phyloP scores from a whole-genome alignment of 2,797 vertebrate genomes.

The Pelobates cultripes region DNA sequence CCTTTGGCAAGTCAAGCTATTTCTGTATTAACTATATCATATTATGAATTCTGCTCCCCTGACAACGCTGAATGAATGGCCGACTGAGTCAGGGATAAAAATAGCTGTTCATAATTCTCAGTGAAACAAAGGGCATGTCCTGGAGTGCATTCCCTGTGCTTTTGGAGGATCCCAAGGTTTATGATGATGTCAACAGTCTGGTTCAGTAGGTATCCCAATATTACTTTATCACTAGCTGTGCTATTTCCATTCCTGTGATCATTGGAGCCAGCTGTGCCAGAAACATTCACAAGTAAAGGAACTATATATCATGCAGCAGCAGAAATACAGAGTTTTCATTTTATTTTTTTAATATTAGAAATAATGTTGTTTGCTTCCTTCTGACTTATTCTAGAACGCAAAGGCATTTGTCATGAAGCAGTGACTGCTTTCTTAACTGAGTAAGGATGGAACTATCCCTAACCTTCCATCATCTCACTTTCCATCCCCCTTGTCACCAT shows the following conservation, averaged over 20 bases:
- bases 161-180: slow-evolving; percentile 32
- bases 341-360: too few species aligned
- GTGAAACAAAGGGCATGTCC: slow-evolving; percentile 31
- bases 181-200: slow-evolving; percentile 40
- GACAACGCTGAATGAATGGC: slow-evolving; percentile 34
- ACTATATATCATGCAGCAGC: slow-evolving; percentile 4
- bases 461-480: not conserved
- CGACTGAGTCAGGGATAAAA: slow-evolving; percentile 38
- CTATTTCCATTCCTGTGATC: slow-evolving; percentile 27
- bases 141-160: slow-evolving; percentile 22
- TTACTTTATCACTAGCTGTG: slow-evolving; percentile 20
- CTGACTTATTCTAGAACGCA: too few species aligned
- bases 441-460: slow-evolving; percentile 24
- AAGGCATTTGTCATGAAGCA: too few species aligned
- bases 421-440: not conserved
- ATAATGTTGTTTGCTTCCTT: too few species aligned
- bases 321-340: too few species aligned
- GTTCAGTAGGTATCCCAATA: slow-evolving; percentile 30
- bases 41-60: slow-evolving; percentile 34
- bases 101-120: slow-evolving; percentile 42
- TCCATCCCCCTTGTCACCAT: not conserved
- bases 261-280: slow-evolving; percentile 14
- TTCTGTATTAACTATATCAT: slow-evolving; percentile 35
- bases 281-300: slow-evolving; percentile 16
- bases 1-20: slow-evolving; percentile 25